Evolutionary conservation across 2,888 invertebrate species (phyloP).

Genomic region (Carterocephalus palaemon): DNA sequence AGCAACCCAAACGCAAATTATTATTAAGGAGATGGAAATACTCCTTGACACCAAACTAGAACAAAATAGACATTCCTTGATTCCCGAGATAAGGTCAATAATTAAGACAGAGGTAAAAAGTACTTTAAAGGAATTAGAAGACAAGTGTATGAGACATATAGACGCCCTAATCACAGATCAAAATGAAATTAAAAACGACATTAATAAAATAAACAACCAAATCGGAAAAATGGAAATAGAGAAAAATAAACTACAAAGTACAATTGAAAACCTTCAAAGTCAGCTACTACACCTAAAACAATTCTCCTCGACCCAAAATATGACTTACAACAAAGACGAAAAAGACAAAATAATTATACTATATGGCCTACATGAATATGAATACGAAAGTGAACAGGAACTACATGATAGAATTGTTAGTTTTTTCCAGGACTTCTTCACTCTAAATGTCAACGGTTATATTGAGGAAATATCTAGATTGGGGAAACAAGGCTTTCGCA

Average conservation of each 20-base stretch:
- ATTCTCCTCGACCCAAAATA: not conserved
- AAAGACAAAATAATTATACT: too few species aligned
- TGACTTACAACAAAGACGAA: not conserved
- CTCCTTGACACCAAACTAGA: conserved; percentile 2
- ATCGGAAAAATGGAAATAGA: not conserved
- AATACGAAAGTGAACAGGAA: not conserved
- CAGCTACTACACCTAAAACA: not conserved
- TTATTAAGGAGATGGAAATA: conserved; percentile 1
- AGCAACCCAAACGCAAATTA: not conserved
- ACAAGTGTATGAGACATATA: not conserved
- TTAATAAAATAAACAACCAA: not conserved
- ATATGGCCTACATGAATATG: too few species aligned
- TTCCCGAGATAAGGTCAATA: not conserved
- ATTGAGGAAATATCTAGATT: conserved; percentile 2
- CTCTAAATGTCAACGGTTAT: not conserved
- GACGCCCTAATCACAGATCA: not conserved
- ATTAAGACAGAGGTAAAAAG: not conserved
- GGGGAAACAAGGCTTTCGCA: not conserved
- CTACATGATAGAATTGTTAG: not conserved
- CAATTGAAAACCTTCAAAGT: not conserved
- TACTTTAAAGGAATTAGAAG: not conserved
- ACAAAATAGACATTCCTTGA: not conserved
- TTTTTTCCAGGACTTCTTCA: not conserved
- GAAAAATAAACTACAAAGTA: not conserved
- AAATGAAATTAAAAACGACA: not conserved